phyloP scores from a whole-genome alignment of 2,888 invertebrate genomes.

The Ochropleura leucogaster region DNA sequence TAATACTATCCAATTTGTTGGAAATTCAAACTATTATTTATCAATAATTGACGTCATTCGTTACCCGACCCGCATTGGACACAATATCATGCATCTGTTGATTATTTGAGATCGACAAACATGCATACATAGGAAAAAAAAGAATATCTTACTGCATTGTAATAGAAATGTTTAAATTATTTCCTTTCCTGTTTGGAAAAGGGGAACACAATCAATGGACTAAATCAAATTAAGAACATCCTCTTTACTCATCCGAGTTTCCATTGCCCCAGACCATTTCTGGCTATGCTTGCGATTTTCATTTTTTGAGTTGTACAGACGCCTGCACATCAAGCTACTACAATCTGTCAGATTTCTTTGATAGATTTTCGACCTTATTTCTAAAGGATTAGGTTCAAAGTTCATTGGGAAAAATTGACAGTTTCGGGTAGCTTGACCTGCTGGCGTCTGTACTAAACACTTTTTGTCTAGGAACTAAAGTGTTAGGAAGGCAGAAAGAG shows the following conservation, averaged over 20 bases:
- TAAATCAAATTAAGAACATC: slow-evolving; percentile 11
- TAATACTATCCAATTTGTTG: slow-evolving; percentile 26
- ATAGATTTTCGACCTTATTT: too few relatives aligned
- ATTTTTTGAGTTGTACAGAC: background rate
- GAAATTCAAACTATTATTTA: slow-evolving; percentile 29
- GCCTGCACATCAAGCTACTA: too few relatives aligned
- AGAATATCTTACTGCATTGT: background rate
- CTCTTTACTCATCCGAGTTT: background rate
- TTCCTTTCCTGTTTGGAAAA: background rate
- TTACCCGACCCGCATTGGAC: slow-evolving; percentile 36
- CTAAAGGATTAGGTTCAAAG: too few relatives aligned
- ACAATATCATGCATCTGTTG: slow-evolving; percentile 36
- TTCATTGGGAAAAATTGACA: too few relatives aligned
- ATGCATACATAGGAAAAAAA: background rate
- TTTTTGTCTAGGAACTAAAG: too few relatives aligned
- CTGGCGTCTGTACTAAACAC: too few relatives aligned
- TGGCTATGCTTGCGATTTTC: background rate
- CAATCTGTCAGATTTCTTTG: too few relatives aligned
- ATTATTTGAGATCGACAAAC: background rate
- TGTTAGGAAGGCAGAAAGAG: background rate
- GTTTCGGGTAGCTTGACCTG: too few relatives aligned
- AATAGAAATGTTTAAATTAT: slow-evolving; percentile 22
- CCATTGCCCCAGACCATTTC: background rate
- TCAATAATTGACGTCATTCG: slow-evolving; percentile 31
- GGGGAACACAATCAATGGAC: background rate